Evolutionary conservation across 2,113 vertebrate genomes (phyloP), one percentile per base, ranked within the genome.

Genomic region (Brevimyrus niger): DNA sequence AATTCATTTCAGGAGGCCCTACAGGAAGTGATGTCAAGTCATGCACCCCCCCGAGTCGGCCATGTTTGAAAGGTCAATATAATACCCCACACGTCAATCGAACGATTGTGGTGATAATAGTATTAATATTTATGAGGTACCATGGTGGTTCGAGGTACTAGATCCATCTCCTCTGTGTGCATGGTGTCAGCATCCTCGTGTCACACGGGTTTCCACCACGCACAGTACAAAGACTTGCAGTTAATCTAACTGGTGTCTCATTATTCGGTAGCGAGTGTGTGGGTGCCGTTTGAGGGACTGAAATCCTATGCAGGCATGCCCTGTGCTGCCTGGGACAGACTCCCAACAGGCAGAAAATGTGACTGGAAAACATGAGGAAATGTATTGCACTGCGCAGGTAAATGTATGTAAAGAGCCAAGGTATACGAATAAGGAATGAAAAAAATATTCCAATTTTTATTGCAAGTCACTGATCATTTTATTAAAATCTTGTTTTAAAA

Each of bases 51-150:
- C 58, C 15, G 35, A 8, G 31, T 21, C 50, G 87, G 90, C 90
- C 92, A 92, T 91, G 2, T 86, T 89, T 9, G n/a, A 73, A 65
- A 69, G 88, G 90, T 90, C 76, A 86, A 51, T 11, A 3, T 46
- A 3, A 35, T 4, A 27, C 2, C 5, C 13, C 17, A 21, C 27
- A 87, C 11, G 1, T 35, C 73, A 82, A 82, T 82, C 1, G 17
- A 42, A 10, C 42, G n/a, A 27, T 69, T 31, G 10, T 31, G 61
- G n/a, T 69, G 61, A 69, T 80, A 80, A 80, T 80, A 80, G 6
- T 42, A 38, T 76, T 38, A 80, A 42, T 38, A 31, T 69, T 69
- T 69, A 11, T 27, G 61, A 31, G 61, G 61, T 15, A 69, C 10
- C n/a, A 69, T 31, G 27, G n/a, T 69, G 3, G 10, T 69, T 69